Base-by-base conservation (phyloP, 1,140 invertebrate genomes). In the Stenopsyche tienmushanensis region DNA sequence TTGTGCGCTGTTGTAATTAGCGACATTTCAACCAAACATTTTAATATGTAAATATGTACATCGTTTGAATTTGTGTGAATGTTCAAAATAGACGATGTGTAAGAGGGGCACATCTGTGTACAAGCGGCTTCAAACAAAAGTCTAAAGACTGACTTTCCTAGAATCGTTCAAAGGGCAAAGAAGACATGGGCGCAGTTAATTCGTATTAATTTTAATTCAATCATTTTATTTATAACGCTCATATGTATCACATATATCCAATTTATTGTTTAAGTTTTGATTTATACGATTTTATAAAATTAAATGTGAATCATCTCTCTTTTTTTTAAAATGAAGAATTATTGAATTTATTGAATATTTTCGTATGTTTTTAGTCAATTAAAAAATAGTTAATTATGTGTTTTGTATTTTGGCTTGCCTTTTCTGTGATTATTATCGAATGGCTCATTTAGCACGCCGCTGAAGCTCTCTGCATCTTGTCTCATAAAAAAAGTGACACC, bases 401-500 rank as follows among this genome's bases (percentile, higher is more conserved):
- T n/a, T n/a, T n/a, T n/a, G n/a, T n/a, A n/a, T n/a, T n/a, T n/a
- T n/a, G n/a, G n/a, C n/a, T n/a, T n/a, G n/a, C n/a, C n/a, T n/a
- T n/a, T n/a, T n/a, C n/a, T n/a, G n/a, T n/a, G n/a, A n/a, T n/a
- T n/a, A n/a, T n/a, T n/a, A n/a, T n/a, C n/a, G n/a, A n/a, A n/a
- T n/a, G n/a, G n/a, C n/a, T n/a, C n/a, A n/a, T n/a, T n/a, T n/a
- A n/a, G n/a, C n/a, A n/a, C n/a, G n/a, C n/a, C n/a, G n/a, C n/a
- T n/a, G 9, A 1, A 42, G 13, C 13, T 42, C 47, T 18, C 47
- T 18, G 47, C 3, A 18, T 49, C 18, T 49, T 21, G 47, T 18
- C 1, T 18, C 2, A 20, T 10, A 49, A 47, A 17, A 53, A 55
- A 55, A 55, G 26, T 65, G 55, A 62, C 62, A 65, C 66, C 66